Evolutionary conservation across 2,888 invertebrate genomes (phyloP).

Genomic region (Nebria brevicollis): DNA sequence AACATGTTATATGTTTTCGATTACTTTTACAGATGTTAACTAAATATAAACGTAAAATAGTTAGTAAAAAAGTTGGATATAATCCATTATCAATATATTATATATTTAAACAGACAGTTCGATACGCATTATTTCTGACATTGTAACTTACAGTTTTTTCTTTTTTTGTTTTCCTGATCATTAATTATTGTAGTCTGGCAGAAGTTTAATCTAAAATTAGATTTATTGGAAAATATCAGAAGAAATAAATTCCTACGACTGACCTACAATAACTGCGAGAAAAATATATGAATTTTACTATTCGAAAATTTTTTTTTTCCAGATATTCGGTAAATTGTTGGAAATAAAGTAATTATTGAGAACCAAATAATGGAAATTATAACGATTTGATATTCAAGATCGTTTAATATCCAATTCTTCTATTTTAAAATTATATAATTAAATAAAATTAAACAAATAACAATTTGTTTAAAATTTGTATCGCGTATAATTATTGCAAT

Average conservation of each 20-base stretch:
- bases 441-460: background rate
- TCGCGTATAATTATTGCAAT: background rate
- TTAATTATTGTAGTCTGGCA: background rate
- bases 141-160: background rate
- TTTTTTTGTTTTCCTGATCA: constrained; percentile 1
- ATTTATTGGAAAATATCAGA: background rate
- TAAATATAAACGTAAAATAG: no score
- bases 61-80: background rate
- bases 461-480: background rate
- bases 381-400: no score
- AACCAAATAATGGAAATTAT: no score
- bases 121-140: background rate
- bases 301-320: no score
- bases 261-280: background rate
- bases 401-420: no score
- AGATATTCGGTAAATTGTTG: no score
- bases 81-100: background rate
- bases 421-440: no score
- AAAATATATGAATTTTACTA: background rate
- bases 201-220: background rate
- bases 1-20: no score
- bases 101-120: background rate
- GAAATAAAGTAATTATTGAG: no score
- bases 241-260: background rate
- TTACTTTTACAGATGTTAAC: no score